Percentiles rank a stretch among this genome's conserved stretches.
Evolutionary conservation across 2,888 invertebrate genomes (phyloP).

Genomic region (Neria commutata): DNA sequence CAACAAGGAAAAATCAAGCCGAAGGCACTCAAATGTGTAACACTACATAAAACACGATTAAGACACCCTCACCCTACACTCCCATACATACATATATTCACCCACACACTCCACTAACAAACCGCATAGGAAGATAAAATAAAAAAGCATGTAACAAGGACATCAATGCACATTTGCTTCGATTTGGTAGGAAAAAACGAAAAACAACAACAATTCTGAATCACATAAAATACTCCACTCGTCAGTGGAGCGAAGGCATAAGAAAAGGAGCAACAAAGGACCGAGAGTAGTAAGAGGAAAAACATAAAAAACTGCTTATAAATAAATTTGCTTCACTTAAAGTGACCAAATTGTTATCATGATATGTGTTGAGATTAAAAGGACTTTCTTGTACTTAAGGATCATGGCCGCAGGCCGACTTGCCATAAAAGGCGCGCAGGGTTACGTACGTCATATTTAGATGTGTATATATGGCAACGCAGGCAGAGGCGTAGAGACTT

Average conservation of each 20-base stretch:
- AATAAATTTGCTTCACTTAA: conserved; percentile 62
- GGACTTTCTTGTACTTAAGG: conserved; percentile 54
- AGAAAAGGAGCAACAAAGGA: conserved; percentile 16
- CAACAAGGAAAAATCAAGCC: no score
- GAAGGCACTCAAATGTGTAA: conserved; percentile 36
- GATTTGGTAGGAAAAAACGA: conserved; percentile 52
- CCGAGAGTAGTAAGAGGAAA: background rate
- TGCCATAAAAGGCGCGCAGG: background rate
- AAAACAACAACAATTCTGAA: conserved; percentile 21
- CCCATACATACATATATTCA: background rate
- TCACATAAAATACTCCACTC: conserved; percentile 18
- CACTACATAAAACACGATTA: conserved; percentile 60
- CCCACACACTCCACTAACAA: background rate
- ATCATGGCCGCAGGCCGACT: conserved; percentile 8
- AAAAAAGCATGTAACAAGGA: conserved; percentile 46
- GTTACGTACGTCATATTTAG: no score
- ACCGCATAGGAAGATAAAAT: conserved; percentile 6
- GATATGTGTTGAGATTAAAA: conserved; percentile 60
- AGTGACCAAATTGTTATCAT: conserved; percentile 61
- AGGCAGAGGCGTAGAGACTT: no score
- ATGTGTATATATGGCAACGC: no score
- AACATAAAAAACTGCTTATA: conserved; percentile 46
- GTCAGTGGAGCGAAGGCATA: conserved; percentile 14
- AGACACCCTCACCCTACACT: conserved; percentile 3
- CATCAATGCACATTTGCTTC: conserved; percentile 59